A percentile compares a stretch with the other conserved stretches of the same genome.
phyloP scores from a whole-genome alignment of 92 coral and sea anemone species.

The Desmophyllum pertusum region DNA sequence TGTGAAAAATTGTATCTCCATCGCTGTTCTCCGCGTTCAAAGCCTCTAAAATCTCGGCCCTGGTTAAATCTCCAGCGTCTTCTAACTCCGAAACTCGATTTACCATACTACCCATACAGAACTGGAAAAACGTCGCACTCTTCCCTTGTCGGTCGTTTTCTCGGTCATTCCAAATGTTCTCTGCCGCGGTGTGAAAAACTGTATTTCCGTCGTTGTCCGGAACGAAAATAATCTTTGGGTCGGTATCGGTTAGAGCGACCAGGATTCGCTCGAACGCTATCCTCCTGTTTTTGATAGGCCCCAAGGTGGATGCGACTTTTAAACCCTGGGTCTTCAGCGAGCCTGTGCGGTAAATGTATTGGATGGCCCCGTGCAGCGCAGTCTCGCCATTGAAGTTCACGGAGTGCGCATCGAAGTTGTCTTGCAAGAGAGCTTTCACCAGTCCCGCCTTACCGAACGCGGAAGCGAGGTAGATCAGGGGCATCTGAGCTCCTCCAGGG shows the following conservation, averaged over 20 bases:
- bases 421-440: constrained; percentile 30
- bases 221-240: constrained; percentile 40
- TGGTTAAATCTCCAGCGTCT: constrained; percentile 2
- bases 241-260: constrained; percentile 23
- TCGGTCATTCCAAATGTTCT: constrained; percentile 45
- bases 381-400: constrained; percentile 34
- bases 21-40: constrained; percentile 24
- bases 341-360: constrained; percentile 36
- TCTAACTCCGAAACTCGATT: constrained; percentile 5
- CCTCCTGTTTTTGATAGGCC: constrained; percentile 39
- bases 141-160: constrained; percentile 23
- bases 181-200: constrained; percentile 51
- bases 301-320: constrained; percentile 34
- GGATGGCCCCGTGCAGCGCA: constrained; percentile 38
- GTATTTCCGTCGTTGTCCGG: constrained; percentile 55
- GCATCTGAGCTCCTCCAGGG: constrained; percentile 33
- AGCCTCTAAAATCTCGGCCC: constrained; percentile 16
- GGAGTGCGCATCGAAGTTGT: constrained; percentile 19
- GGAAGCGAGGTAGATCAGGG: constrained; percentile 36
- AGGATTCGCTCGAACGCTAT: constrained; percentile 48
- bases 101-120: constrained; percentile 17
- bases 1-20: constrained; percentile 44
- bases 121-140: constrained; percentile 22
- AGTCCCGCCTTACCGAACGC: constrained; percentile 37
- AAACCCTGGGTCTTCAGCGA: constrained; percentile 13